Percentiles rank a stretch among this genome's conserved stretches.
phyloP scores from a whole-genome alignment of 2,113 vertebrate species.

The Dinomys branickii region DNA sequence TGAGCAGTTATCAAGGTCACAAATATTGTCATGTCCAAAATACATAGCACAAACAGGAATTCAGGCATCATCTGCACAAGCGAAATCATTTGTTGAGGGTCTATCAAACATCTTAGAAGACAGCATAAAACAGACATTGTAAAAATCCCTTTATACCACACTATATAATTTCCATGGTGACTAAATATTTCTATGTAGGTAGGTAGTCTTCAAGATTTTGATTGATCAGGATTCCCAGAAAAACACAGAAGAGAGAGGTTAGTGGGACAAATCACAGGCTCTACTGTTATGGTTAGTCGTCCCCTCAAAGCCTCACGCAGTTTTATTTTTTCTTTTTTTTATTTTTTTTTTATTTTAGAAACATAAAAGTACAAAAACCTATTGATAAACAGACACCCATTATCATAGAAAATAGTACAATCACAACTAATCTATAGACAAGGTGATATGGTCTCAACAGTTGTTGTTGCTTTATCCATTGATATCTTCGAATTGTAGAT shows the following conservation, averaged over 20 bases:
- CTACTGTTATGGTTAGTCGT: background rate
- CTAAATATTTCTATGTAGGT: conserved; percentile 14
- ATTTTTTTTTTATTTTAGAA: no score
- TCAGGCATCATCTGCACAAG: background rate
- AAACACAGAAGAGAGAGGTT: background rate
- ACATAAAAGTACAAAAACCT: no score
- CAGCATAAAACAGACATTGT: background rate
- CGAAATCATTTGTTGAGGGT: conserved; percentile 2
- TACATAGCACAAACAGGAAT: background rate
- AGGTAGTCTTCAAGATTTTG: background rate
- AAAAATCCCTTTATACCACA: background rate
- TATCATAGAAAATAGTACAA: no score
- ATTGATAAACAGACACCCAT: no score
- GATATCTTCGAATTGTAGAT: no score
- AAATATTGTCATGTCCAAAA: conserved; percentile 1
- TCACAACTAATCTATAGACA: no score
- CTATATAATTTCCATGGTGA: background rate
- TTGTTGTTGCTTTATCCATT: no score
- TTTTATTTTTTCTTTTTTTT: no score
- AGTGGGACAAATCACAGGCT: background rate
- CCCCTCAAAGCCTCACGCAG: background rate
- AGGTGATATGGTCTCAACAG: no score
- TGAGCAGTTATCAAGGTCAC: background rate
- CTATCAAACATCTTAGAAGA: background rate
- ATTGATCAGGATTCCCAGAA: background rate